phyloP scores from a whole-genome alignment of 2,797 vertebrate genomes.

The Garrulus glandarius region DNA sequence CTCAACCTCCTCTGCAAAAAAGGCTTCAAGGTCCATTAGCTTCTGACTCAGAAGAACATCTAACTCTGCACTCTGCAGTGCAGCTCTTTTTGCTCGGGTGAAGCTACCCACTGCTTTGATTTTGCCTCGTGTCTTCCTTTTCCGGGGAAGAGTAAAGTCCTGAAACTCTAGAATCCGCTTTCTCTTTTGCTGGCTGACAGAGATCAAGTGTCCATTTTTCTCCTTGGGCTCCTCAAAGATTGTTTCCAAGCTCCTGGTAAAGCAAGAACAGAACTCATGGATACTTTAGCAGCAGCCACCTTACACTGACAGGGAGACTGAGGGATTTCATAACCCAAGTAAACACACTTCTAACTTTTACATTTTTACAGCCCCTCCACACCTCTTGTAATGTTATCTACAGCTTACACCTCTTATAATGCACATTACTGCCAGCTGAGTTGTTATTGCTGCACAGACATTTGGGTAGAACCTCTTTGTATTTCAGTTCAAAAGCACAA shows the following conservation, averaged over 20 bases:
- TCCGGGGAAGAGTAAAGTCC: conserved; percentile 90
- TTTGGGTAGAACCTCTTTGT: background rate
- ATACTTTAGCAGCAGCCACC: background rate
- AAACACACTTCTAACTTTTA: background rate
- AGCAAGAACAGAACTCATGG: background rate
- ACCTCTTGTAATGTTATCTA: background rate
- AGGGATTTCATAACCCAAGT: background rate
- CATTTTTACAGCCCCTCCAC: background rate
- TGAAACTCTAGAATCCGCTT: conserved; percentile 91
- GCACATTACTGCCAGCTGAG: background rate
- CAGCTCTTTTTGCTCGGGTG: conserved; percentile 80
- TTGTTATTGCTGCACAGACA: background rate
- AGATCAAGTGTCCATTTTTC: conserved; percentile 86
- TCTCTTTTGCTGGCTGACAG: conserved; percentile 90
- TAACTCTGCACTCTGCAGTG: conserved; percentile 78
- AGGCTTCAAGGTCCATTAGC: conserved; percentile 89
- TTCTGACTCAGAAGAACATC: conserved; percentile 90
- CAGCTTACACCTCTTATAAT: background rate
- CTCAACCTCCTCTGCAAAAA: conserved; percentile 80
- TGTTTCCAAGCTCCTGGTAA: conserved; percentile 88
- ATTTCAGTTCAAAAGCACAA: background rate
- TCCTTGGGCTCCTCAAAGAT: conserved; percentile 96
- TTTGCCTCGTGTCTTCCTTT: conserved; percentile 79
- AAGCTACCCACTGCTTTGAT: conserved; percentile 77
- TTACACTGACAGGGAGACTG: background rate